Percentiles rank a stretch among this genome's conserved stretches.
These are phyloP conservation scores for Poecilia velifera DNA, from an alignment of 2,797 vertebrate species.

Conservation along the genomic window DNA sequence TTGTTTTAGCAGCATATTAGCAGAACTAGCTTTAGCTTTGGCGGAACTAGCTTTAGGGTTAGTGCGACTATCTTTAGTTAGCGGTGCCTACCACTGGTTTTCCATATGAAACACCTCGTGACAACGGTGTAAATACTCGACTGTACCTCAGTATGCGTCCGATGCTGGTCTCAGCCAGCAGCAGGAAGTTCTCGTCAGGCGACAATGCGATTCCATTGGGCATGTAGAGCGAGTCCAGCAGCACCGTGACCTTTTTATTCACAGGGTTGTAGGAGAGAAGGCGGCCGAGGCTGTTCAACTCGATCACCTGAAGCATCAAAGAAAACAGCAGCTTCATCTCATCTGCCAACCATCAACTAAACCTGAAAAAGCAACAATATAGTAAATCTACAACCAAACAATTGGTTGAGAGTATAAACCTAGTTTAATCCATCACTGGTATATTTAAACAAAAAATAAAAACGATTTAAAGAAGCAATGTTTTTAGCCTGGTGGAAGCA, in stretches of 20 bases:
- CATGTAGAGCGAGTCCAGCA: constrained; percentile 80
- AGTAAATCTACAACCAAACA: background rate
- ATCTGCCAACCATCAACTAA: background rate
- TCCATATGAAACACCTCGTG: background rate
- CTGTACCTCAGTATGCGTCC: constrained; percentile 72
- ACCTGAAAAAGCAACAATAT: background rate
- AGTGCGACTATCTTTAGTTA: background rate
- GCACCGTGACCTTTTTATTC: constrained; percentile 48
- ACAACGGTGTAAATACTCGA: background rate
- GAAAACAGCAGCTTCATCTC: background rate
- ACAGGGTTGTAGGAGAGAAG: constrained; percentile 73
- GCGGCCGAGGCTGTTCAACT: constrained; percentile 78
- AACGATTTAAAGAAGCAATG: too few species aligned
- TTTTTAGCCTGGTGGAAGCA: too few species aligned
- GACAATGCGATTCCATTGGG: constrained; percentile 80
- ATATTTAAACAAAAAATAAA: too few species aligned
- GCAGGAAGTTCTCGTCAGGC: constrained; percentile 72
- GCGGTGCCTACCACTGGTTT: background rate
- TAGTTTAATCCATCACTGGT: too few species aligned
- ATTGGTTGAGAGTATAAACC: too few species aligned
- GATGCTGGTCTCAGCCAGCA: constrained; percentile 81
- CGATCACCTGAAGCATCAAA: constrained; percentile 69
- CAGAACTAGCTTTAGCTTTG: background rate
- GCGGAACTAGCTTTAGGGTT: background rate
- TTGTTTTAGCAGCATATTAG: background rate